phyloP scores from a whole-genome alignment of 1,140 invertebrate genomes.

The Zaprionus vittiger region DNA sequence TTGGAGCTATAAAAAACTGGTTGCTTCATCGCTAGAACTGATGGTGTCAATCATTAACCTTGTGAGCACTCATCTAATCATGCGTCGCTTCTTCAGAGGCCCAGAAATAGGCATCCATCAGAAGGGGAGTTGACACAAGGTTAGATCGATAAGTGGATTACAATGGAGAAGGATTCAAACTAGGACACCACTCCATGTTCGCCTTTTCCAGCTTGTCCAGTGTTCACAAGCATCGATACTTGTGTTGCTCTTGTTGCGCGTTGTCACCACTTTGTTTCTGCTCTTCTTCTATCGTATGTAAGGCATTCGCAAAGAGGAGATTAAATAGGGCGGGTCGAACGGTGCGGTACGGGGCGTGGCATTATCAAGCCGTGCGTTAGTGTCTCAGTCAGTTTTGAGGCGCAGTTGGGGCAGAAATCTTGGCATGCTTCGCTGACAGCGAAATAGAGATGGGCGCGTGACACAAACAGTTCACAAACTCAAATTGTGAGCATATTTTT shows the following conservation, averaged over 20 bases:
- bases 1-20: constrained; percentile 1
- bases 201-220: constrained; percentile 1
- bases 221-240: constrained; percentile 40
- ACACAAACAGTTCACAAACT: background rate
- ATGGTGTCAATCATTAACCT: constrained; percentile 41
- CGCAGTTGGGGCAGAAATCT: constrained; percentile 41
- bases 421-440: constrained; percentile 59
- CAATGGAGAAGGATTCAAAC: background rate
- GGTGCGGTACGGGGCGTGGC: background rate
- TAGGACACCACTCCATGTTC: background rate
- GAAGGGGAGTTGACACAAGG: constrained; percentile 10
- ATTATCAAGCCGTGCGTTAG: background rate
- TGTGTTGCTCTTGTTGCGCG: constrained; percentile 1
- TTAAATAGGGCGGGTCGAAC: constrained; percentile 3
- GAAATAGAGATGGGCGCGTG: constrained; percentile 5
- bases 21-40: constrained; percentile 4
- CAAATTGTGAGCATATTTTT: background rate
- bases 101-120: constrained; percentile 23
- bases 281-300: constrained; percentile 57
- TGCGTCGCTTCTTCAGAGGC: constrained; percentile 22
- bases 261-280: background rate
- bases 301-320: constrained; percentile 53
- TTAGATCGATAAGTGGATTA: constrained; percentile 13
- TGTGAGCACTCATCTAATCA: constrained; percentile 48
- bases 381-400: constrained; percentile 14